A percentile compares a stretch with the other conserved stretches of the same genome.
phyloP scores from a whole-genome alignment of 2,888 invertebrate species.

The Drosophila ezoana region DNA sequence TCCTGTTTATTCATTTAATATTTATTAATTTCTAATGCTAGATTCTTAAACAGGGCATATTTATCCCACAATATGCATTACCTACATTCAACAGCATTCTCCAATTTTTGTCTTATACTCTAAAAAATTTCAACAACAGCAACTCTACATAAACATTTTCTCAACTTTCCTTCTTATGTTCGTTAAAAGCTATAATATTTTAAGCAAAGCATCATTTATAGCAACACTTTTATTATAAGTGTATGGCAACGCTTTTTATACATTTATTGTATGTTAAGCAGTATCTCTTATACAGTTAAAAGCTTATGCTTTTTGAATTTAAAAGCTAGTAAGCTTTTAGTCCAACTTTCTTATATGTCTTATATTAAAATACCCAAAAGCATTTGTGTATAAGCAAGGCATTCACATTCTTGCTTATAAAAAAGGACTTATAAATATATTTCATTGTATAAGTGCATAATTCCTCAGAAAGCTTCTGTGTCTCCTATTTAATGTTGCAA shows the following conservation, averaged over 20 bases:
- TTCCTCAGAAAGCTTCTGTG: not conserved
- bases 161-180: not conserved
- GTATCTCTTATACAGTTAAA: no score
- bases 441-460: conserved; percentile 1
- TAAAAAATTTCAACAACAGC: conserved; percentile 2
- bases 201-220: not conserved
- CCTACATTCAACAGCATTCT: not conserved
- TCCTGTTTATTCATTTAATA: not conserved
- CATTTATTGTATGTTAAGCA: not conserved
- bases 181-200: conserved; percentile 12
- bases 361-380: no score
- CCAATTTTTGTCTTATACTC: not conserved
- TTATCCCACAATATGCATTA: not conserved
- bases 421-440: not conserved
- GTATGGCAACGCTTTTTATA: conserved; percentile 10
- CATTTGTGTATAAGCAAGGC: not conserved
- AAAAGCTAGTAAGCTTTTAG: no score
- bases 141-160: not conserved
- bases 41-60: no score
- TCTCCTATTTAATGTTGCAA: not conserved
- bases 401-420: not conserved
- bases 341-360: no score
- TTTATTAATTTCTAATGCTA: not conserved
- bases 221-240: not conserved
- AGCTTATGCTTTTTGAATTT: no score